Percentiles rank a stretch among this genome's conserved stretches.
Conservation (phyloP, 1,140 invertebrate genomes). For the Ooceraea biroi region DNA sequence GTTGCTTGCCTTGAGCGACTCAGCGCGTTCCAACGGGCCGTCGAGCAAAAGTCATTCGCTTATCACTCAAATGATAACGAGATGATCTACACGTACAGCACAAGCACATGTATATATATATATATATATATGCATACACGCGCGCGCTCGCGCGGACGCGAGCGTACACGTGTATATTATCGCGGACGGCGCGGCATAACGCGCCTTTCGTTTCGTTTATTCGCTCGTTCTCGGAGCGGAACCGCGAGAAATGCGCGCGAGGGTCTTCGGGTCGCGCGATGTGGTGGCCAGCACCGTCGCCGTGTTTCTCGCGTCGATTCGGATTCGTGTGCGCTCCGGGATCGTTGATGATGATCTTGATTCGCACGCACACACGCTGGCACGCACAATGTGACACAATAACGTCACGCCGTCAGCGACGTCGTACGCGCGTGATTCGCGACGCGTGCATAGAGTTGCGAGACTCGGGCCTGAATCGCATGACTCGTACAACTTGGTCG, state of each 20-base stretch:
- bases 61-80: slow-evolving; percentile 57
- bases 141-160: background rate
- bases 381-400: slow-evolving; percentile 1
- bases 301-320: slow-evolving; percentile 39
- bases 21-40: slow-evolving; percentile 60
- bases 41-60: slow-evolving; percentile 59
- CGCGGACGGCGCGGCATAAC: slow-evolving; percentile 11
- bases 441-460: slow-evolving; percentile 29
- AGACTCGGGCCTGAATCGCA: slow-evolving; percentile 39
- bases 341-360: slow-evolving; percentile 38
- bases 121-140: background rate
- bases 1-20: slow-evolving; percentile 52
- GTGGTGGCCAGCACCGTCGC: slow-evolving; percentile 17
- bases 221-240: background rate
- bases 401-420: slow-evolving; percentile 46
- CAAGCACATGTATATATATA: background rate
- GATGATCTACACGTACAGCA: background rate
- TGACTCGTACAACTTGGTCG: slow-evolving; percentile 37
- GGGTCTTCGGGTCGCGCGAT: background rate
- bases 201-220: background rate
- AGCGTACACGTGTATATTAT: slow-evolving; percentile 27
- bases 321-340: slow-evolving; percentile 22
- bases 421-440: slow-evolving; percentile 28
- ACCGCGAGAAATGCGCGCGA: background rate
- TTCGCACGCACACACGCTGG: background rate